Evolutionary conservation across 2,113 vertebrate species (phyloP).

Genomic region (Sander vitreus): DNA sequence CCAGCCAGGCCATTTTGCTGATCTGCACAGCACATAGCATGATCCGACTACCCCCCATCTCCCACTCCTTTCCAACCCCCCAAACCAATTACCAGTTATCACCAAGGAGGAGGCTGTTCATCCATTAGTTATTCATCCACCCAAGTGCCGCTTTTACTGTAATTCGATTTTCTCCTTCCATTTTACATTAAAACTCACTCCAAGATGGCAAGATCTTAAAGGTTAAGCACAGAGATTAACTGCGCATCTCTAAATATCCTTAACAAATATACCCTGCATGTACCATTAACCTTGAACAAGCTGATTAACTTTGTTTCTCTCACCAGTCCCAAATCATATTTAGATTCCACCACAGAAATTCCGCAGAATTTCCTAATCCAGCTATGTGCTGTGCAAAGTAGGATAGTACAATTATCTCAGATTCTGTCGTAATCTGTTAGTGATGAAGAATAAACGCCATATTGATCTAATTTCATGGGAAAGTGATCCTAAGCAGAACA

Average conservation of each 20-base stretch:
- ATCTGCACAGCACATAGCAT: conserved; percentile 58
- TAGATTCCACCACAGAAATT: conserved; percentile 49
- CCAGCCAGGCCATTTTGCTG: conserved; percentile 64
- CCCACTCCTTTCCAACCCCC: neutral
- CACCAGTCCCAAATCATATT: conserved; percentile 51
- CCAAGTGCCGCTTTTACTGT: conserved; percentile 62
- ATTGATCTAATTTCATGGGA: conserved; percentile 59
- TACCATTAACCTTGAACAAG: conserved; percentile 77
- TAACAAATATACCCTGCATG: conserved; percentile 58
- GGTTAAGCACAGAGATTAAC: conserved; percentile 73
- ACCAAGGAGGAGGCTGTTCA: conserved; percentile 57
- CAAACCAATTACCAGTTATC: conserved; percentile 76
- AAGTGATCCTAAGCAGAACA: conserved; percentile 36
- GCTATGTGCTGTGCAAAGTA: no score
- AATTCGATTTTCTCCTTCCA: conserved; percentile 66
- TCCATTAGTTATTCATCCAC: conserved; percentile 74
- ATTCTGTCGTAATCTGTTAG: conserved; percentile 42
- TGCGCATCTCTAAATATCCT: conserved; percentile 66
- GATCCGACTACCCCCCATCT: conserved; percentile 20
- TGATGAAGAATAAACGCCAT: conserved; percentile 35
- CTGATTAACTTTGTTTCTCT: conserved; percentile 63
- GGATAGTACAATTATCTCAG: conserved; percentile 25
- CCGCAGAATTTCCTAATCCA: conserved; percentile 51
- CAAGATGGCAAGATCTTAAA: conserved; percentile 61
- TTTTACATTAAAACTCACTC: conserved; percentile 68